Percentiles rank a stretch among this genome's conserved stretches.
These are phyloP conservation scores for Cyrtonyx montezumae DNA, from an alignment of 2,113 vertebrate genomes.

Conservation along the genomic window DNA sequence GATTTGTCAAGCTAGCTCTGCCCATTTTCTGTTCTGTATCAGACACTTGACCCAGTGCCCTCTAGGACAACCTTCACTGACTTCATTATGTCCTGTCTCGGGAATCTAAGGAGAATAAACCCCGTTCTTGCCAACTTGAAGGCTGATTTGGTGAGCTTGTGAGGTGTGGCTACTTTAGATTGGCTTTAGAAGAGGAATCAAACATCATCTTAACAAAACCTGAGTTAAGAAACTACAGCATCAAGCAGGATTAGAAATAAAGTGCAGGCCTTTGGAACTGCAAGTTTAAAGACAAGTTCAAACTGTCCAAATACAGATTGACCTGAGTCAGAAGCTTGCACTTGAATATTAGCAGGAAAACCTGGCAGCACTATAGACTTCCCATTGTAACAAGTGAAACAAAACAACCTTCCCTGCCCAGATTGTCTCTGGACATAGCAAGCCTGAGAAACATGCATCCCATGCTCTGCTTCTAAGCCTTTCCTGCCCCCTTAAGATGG, in stretches of 20 bases:
- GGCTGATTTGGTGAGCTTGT: neutral
- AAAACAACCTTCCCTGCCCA: neutral
- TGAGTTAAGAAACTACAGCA: neutral
- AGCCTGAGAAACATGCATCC: fast-evolving
- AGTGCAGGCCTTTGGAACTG: neutral
- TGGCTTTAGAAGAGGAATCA: neutral
- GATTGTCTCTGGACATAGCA: neutral
- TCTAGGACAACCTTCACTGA: neutral
- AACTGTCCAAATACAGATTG: neutral
- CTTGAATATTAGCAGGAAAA: neutral
- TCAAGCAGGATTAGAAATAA: neutral
- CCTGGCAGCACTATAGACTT: neutral
- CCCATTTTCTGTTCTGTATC: neutral
- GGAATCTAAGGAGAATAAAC: neutral
- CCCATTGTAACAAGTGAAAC: neutral
- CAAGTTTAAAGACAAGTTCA: neutral
- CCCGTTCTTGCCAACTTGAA: neutral
- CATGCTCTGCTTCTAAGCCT: neutral
- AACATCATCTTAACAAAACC: neutral
- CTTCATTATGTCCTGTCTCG: neutral
- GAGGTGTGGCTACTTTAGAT: neutral
- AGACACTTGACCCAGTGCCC: neutral
- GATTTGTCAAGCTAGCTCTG: neutral
- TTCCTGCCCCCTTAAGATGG: neutral
- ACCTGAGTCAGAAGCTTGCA: neutral